Evolutionary conservation across 2,888 invertebrate species (phyloP), one percentile per base, ranked within the genome.

Genomic region (Tipula lateralis): DNA sequence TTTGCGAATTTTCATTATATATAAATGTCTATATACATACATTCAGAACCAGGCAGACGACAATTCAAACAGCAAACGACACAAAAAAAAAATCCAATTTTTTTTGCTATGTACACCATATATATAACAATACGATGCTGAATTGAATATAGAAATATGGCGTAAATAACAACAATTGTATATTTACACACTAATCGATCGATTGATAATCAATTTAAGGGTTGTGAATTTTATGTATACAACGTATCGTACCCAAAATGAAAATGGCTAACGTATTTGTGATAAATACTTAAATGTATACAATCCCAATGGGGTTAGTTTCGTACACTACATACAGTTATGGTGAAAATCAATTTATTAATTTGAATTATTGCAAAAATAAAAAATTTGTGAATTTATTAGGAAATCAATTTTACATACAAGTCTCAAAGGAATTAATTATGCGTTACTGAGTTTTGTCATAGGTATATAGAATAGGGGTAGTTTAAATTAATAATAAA

Each of bases 121-220:
- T 50, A n/a, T n/a, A 50, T 19, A 66, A 66, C 66, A 66, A 66
- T 66, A 9, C 66, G 24, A 66, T 66, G 24, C 66, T 19, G 66
- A 66, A 66, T 29, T 82, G 82, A 29, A 82, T n/a, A n/a, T 30
- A 82, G 29, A 82, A 82, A 82, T 66, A 82, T 82, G 82, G 82
- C 30, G 82, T 82, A 82, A 82, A 29, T 30, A 82, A 82, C 82
- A 82, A 82, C 82, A 82, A 82, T 82, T 30, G 82, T 30, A 82
- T 30, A 66, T 66, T 82, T 82, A 82, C 82, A 82, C 82, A 82
- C 82, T 82, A 82, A 82, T 82, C 82, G 82, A 82, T 82, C 82
- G 82, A 82, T 82, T 82, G 82, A 82, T 82, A 82, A 82, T 82
- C 82, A 82, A 82, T 82, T 82, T 82, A 82, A 82, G 82, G 82